Base-by-base conservation (phyloP, 2,797 vertebrate genomes). In the Astyanax mexicanus region DNA sequence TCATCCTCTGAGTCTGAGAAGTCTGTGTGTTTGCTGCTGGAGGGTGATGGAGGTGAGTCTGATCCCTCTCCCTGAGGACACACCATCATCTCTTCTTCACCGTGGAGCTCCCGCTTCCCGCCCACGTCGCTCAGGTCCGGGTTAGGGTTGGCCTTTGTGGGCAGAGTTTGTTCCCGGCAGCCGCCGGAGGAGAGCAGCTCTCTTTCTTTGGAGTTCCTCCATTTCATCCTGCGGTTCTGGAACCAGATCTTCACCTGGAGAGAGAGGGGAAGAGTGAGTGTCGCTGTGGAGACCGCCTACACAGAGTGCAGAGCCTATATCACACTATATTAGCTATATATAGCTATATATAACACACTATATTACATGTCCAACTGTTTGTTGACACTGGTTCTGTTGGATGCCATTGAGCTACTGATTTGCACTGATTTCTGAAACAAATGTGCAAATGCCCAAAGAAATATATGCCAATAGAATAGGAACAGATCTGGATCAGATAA, bases 181-280 rank as follows among this genome's bases (percentile, higher is more conserved):
- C 98, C 98, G 0, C 98, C 98, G 0, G 96, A 95, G 0, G 97
- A 98, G 64, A 99, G 91, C 19, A 99, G 95, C 85, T 99, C 98
- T 19, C 98, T 87, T 78, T 99, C 98, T 81, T 99, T 99, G 55
- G 96, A 99, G 89, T 99, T 99, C 51, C 98, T 94, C 98, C 97
- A 99, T 74, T 99, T 99, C 98, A 99, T 99, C 83, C 98, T 94
- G 72, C 98, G 93, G 88, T 99, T 99, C 86, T 99, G 97, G 86
- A 99, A 99, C 98, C 98, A 99, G 86, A 99, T 99, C 90, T 99
- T 99, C 74, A 99, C 98, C 98, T 99, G 57, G 44, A 21, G 42
- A 74, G 19, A 40, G 25, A 42, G 44, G 2, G 55, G 35, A 25
- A n/a, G 15, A 15, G 42, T 45, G 17, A 42, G 2, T 12, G 12